These are phyloP conservation scores for Etheostoma nigrum DNA, from an alignment of 2,797 vertebrate genomes.

Conservation along the genomic window DNA sequence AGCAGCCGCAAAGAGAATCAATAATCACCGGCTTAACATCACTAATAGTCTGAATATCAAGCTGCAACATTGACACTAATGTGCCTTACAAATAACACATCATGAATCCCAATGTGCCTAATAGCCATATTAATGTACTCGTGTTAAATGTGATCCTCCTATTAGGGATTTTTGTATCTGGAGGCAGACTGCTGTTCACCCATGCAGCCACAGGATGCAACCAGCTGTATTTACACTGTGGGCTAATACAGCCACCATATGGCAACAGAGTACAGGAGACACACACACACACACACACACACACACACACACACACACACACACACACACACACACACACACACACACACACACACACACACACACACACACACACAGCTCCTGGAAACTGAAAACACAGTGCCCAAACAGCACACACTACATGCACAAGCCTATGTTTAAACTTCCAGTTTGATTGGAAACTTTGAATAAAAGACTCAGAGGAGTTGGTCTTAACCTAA, in stretches of 20 bases:
- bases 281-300: constrained; percentile 12
- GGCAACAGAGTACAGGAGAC: constrained; percentile 50
- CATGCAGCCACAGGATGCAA: constrained; percentile 65
- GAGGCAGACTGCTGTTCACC: constrained; percentile 63
- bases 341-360: background rate
- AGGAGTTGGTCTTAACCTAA: constrained; percentile 7
- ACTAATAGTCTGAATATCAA: constrained; percentile 43
- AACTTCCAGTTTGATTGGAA: constrained; percentile 27
- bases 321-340: no score
- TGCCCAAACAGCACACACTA: constrained; percentile 27
- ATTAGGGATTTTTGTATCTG: constrained; percentile 40
- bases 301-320: constrained; percentile 3
- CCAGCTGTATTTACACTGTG: constrained; percentile 72
- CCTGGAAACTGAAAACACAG: constrained; percentile 48
- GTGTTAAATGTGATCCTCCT: constrained; percentile 43
- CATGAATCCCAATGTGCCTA: constrained; percentile 37
- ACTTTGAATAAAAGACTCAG: constrained; percentile 8
- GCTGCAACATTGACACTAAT: constrained; percentile 38
- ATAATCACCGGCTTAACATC: constrained; percentile 35
- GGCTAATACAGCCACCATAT: constrained; percentile 62
- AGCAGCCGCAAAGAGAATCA: constrained; percentile 14
- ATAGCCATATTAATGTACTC: constrained; percentile 47
- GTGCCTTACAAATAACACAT: constrained; percentile 45
- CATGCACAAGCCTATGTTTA: background rate
- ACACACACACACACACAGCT: background rate